Base-by-base conservation (phyloP, 2,113 vertebrate genomes). In the Abramis brama region DNA sequence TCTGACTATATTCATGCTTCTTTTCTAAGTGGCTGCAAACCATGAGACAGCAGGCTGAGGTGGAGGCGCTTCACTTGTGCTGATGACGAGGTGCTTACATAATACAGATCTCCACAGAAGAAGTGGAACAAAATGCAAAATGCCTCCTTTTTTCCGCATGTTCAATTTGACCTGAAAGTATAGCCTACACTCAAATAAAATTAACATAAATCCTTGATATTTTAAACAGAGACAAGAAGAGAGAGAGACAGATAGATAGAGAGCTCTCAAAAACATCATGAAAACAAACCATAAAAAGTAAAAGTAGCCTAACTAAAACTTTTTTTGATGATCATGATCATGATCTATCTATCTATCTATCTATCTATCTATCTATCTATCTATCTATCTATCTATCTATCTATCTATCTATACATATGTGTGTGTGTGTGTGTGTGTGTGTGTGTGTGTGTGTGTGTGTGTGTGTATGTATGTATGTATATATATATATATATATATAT, bases 21-120 rank as follows among this genome's bases (percentile, higher is more conserved):
- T 23, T 55, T 70, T 50, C 19, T 79, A 57, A 33, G 52, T 27
- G 70, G 23, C 70, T 77, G 55, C 59, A 68, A 64, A 66, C 74
- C 57, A 74, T 57, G 82, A 74, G 70, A 73, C 66, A 45, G 23
- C 57, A 45, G 13, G 23, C 57, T 39, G 23, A 62, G 39, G 23
- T 80, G 23, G 36, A 59, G 15, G 9, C 11, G 6, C 25, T 82
- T 33, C 62, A 82, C 5, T 82, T 52, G 25, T 15, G 43, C n/a
- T 11, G 2, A 36, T 52, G 47, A 50, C n/a, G 27, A 52, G 15
- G 25, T 10, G 60, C 30, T 84, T 76, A 66, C 83, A 85, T 68
- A 50, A 85, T 33, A 11, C 27, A 19, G 39, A 82, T 45, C 57
- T 47, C 8, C 57, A 60, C 21, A 47, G n/a, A 50, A 23, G 39